Percentiles rank a stretch among this genome's conserved stretches.
Conservation (phyloP, 2,113 vertebrate species). For the Callaeas wilsoni region DNA sequence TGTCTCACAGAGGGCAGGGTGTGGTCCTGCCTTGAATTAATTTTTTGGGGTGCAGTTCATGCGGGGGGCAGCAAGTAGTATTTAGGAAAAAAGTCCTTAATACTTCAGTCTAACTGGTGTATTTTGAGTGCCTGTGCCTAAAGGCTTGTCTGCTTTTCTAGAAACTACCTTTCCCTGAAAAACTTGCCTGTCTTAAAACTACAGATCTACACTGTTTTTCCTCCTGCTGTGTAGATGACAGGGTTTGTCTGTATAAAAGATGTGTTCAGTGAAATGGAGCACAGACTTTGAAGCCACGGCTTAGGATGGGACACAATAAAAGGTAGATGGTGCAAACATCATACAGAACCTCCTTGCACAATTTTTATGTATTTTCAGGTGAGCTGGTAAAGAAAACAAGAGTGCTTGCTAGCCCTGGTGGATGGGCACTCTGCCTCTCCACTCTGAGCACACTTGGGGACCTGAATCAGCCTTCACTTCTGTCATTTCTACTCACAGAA, state of each 20-base stretch:
- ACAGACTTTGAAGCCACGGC: not conserved
- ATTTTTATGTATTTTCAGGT: not conserved
- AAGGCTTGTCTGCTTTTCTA: not conserved
- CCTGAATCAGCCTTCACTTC: not conserved
- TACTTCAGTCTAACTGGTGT: not conserved
- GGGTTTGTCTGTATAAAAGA: not conserved
- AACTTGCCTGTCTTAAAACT: not conserved
- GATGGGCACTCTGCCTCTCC: not conserved
- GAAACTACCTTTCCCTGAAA: not conserved
- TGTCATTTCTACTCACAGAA: not conserved
- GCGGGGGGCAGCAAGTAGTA: not conserved
- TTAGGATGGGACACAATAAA: not conserved
- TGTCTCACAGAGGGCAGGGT: not conserved
- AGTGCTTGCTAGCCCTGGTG: not conserved
- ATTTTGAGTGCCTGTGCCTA: not conserved
- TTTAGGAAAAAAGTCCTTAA: not conserved
- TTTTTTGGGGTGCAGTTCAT: not conserved
- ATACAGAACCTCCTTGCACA: not conserved
- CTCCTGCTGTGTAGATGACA: not conserved
- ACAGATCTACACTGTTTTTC: not conserved
- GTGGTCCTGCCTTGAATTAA: not conserved
- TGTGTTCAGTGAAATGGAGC: not conserved
- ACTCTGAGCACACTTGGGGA: rapidly evolving
- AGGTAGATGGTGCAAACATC: not conserved
- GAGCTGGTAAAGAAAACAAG: not conserved